Evolutionary conservation across 2,797 vertebrate genomes (phyloP).

Genomic region (Trematomus bernacchii): DNA sequence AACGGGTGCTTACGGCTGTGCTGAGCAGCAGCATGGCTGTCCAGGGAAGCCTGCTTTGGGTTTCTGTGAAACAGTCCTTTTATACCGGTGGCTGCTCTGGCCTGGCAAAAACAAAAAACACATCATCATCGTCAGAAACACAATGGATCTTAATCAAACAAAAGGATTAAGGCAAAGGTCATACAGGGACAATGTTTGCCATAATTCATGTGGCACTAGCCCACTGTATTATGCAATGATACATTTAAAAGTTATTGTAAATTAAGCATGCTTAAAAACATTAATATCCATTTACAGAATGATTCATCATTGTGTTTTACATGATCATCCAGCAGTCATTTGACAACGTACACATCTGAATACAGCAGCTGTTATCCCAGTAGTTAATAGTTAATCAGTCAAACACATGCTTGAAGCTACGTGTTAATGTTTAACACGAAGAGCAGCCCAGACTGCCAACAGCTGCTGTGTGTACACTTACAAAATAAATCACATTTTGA

Average conservation of each 20-base stretch:
- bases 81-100: slow-evolving; percentile 93
- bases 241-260: slow-evolving; percentile 6
- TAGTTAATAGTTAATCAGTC: slow-evolving; percentile 2
- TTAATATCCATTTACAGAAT: slow-evolving; percentile 2
- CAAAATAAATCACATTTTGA: background rate
- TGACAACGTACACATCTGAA: slow-evolving; percentile 6
- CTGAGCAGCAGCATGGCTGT: slow-evolving; percentile 99
- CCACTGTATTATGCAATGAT: slow-evolving; percentile 33
- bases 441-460: background rate
- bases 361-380: background rate
- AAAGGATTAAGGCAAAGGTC: background rate
- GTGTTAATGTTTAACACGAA: background rate
- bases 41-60: slow-evolving; percentile 98
- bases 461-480: background rate
- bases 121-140: slow-evolving; percentile 39
- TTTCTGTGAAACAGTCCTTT: slow-evolving; percentile 99
- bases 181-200: background rate
- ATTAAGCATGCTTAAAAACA: slow-evolving; percentile 57
- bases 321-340: background rate
- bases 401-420: slow-evolving; percentile 20
- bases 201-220: slow-evolving; percentile 35
- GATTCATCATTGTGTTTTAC: too few species aligned
- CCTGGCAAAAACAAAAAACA: slow-evolving; percentile 83
- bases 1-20: slow-evolving; percentile 93
- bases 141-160: background rate